Percentiles rank a stretch among this genome's conserved stretches.
Conservation (phyloP, 2,888 invertebrate species). For the Brachyopa scutellaris region DNA sequence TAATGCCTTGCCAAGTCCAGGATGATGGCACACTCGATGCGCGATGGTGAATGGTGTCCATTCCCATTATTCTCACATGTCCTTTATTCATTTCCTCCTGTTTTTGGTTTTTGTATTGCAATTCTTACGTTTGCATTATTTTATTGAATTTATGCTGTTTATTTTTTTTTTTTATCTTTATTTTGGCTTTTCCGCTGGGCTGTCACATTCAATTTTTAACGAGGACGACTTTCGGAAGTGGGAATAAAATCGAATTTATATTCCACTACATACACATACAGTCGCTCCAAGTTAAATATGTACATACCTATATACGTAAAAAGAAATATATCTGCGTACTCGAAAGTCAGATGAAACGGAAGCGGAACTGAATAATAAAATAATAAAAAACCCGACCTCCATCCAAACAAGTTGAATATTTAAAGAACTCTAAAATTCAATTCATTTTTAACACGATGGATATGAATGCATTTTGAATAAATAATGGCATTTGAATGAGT, state of each 20-base stretch:
- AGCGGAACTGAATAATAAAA: background rate
- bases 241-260: slow-evolving; percentile 32
- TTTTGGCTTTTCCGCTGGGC: background rate
- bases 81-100: background rate
- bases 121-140: slow-evolving; percentile 11
- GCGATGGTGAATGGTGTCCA: background rate
- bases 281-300: too few species aligned
- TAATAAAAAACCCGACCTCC: background rate
- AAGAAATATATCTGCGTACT: too few species aligned
- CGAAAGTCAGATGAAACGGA: slow-evolving; percentile 19
- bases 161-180: too few species aligned
- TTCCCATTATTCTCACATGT: slow-evolving; percentile 26
- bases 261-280: too few species aligned
- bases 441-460: too few species aligned
- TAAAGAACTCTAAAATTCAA: too few species aligned
- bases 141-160: background rate
- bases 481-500: too few species aligned
- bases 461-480: too few species aligned
- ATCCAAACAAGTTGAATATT: slow-evolving; percentile 16
- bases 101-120: background rate
- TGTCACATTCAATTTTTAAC: slow-evolving; percentile 30
- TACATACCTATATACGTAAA: too few species aligned
- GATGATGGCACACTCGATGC: background rate
- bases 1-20: background rate
- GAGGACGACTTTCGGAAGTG: slow-evolving; percentile 11